Conservation (phyloP, 2,888 invertebrate species). For the Xestia rhomboidea region DNA sequence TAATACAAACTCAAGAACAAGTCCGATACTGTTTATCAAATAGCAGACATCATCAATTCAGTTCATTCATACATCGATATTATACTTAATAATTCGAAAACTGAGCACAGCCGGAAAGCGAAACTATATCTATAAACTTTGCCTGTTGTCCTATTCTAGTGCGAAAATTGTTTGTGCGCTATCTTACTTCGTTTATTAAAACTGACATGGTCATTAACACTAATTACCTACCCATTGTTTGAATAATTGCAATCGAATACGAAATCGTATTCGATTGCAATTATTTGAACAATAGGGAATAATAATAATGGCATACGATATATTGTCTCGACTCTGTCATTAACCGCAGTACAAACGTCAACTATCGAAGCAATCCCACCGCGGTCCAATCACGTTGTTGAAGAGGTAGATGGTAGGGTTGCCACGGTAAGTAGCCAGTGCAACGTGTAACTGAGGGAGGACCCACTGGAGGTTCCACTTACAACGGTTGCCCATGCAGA, state of each 20-base stretch:
- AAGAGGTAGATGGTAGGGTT: background rate
- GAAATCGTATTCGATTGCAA: too few relatives aligned
- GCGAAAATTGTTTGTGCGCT: background rate
- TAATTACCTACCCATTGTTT: too few relatives aligned
- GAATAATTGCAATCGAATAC: too few relatives aligned
- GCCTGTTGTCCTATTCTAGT: background rate
- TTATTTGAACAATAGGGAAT: background rate
- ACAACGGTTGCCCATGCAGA: background rate
- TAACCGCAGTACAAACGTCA: background rate
- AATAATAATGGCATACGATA: background rate
- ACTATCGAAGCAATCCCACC: background rate
- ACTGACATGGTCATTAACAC: too few relatives aligned
- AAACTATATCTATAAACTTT: background rate
- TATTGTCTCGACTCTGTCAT: background rate
- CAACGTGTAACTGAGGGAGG: background rate
- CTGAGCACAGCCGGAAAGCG: constrained; percentile 11
- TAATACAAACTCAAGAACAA: background rate
- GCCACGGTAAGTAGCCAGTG: background rate
- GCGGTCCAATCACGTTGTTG: background rate
- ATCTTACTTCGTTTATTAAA: too few relatives aligned
- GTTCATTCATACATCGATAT: background rate
- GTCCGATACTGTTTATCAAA: background rate
- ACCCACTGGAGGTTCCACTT: background rate
- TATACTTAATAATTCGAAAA: constrained; percentile 23
- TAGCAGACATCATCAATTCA: constrained; percentile 3